phyloP scores from a whole-genome alignment of 2,888 invertebrate genomes.

The Sinotaia quadrata region DNA sequence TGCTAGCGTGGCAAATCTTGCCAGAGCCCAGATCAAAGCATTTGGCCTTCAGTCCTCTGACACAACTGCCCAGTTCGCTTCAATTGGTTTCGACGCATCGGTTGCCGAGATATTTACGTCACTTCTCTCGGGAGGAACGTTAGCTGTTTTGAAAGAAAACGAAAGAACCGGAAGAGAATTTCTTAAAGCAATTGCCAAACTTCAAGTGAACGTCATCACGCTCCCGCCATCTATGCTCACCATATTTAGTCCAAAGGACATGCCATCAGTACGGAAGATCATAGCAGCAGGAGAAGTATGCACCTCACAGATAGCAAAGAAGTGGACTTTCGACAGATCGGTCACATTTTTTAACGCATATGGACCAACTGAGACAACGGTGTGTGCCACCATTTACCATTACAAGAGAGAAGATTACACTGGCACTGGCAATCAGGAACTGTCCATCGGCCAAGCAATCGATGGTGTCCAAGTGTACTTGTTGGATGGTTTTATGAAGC shows the following conservation, averaged over 20 bases:
- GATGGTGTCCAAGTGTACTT: constrained; percentile 87
- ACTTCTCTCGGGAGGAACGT: constrained; percentile 81
- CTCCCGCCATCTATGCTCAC: constrained; percentile 86
- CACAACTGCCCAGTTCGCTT: constrained; percentile 89
- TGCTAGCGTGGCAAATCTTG: constrained; percentile 79
- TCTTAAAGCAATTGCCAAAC: constrained; percentile 79
- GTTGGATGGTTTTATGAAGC: constrained; percentile 81
- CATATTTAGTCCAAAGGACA: constrained; percentile 75
- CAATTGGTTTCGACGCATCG: constrained; percentile 91
- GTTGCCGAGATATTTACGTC: constrained; percentile 91
- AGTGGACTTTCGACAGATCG: constrained; percentile 81
- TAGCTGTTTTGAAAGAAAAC: constrained; percentile 82
- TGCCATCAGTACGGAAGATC: constrained; percentile 78
- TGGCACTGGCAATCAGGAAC: constrained; percentile 75
- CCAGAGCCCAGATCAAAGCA: constrained; percentile 89
- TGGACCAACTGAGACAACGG: constrained; percentile 93
- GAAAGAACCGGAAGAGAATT: constrained; percentile 86
- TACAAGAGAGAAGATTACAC: constrained; percentile 71
- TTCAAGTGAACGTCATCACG: constrained; percentile 73
- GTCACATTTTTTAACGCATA: constrained; percentile 88
- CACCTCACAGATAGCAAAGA: constrained; percentile 79
- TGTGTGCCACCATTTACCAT: constrained; percentile 87
- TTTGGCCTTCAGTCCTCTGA: constrained; percentile 84
- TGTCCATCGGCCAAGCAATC: constrained; percentile 88
- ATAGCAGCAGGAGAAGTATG: constrained; percentile 90